These are phyloP conservation scores for Zaprionus gabonicus DNA, from an alignment of 1,140 invertebrate genomes.

Conservation along the genomic window DNA sequence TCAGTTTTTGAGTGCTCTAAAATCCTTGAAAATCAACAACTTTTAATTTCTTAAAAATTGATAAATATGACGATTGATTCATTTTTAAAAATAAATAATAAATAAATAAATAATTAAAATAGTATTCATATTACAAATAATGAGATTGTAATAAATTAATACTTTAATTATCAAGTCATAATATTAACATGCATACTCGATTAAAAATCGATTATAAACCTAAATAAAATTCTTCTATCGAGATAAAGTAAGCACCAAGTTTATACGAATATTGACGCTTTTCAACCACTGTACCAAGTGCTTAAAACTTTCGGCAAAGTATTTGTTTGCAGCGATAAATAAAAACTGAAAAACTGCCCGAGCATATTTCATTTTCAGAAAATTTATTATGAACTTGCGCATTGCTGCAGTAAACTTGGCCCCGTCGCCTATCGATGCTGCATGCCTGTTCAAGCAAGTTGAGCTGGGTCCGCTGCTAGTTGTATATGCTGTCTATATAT, in stretches of 20 bases:
- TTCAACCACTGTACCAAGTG: neutral
- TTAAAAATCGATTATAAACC: neutral
- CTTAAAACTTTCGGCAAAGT: conserved; percentile 5
- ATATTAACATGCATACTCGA: neutral
- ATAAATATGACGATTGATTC: too few relatives aligned
- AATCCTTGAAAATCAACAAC: too few relatives aligned
- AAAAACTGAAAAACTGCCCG: conserved; percentile 1
- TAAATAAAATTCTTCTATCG: neutral
- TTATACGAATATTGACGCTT: neutral
- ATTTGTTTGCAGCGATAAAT: neutral
- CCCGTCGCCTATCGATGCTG: neutral
- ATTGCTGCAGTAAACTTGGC: conserved; percentile 1
- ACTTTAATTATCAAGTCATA: too few relatives aligned
- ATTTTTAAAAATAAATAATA: too few relatives aligned
- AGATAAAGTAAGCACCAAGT: neutral
- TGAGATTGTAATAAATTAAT: too few relatives aligned
- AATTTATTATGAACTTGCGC: conserved; percentile 5
- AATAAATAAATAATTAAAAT: too few relatives aligned
- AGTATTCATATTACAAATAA: too few relatives aligned
- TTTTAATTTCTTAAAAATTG: too few relatives aligned
- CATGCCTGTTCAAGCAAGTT: neutral
- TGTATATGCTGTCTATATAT: neutral
- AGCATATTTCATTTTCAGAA: conserved; percentile 2
- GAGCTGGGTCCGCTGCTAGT: neutral
- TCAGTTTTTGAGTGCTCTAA: too few relatives aligned